A percentile compares a stretch with the other conserved stretches of the same genome.
Conservation (phyloP, 2,797 vertebrate genomes). For the Heterohyrax brucei region DNA sequence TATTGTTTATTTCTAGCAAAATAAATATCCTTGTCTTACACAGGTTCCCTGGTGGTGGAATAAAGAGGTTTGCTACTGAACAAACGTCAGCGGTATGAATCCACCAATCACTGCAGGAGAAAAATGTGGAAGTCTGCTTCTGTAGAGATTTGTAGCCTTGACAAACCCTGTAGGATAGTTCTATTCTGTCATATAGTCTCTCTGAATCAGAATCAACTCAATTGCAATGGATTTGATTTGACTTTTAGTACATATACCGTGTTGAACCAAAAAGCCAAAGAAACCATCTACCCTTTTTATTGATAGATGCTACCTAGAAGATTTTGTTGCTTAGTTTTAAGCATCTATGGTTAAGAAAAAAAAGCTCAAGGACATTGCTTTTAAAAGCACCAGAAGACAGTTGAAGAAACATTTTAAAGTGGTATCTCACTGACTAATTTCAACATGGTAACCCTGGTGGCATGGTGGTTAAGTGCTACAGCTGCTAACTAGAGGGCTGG, state of each 20-base stretch:
- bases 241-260: not conserved
- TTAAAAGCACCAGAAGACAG: not conserved
- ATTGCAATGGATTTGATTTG: too few relatives aligned
- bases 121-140: too few relatives aligned
- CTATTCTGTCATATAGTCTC: too few relatives aligned
- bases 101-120: too few relatives aligned
- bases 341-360: constrained; percentile 1
- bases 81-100: too few relatives aligned
- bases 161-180: too few relatives aligned
- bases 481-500: too few relatives aligned
- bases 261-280: not conserved
- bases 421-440: not conserved
- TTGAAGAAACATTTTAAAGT: constrained; percentile 56
- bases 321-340: constrained; percentile 5
- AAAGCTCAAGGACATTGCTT: not conserved
- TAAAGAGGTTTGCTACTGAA: too few relatives aligned
- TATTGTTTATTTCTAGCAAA: not conserved
- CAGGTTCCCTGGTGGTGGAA: too few relatives aligned
- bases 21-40: not conserved
- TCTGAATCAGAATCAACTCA: too few relatives aligned
- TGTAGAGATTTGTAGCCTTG: too few relatives aligned
- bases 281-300: not conserved
- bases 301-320: not conserved
- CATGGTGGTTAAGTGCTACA: too few relatives aligned
- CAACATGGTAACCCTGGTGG: not conserved